Base-by-base conservation (phyloP, 2,797 vertebrate species). In the Okamejei kenojei region DNA sequence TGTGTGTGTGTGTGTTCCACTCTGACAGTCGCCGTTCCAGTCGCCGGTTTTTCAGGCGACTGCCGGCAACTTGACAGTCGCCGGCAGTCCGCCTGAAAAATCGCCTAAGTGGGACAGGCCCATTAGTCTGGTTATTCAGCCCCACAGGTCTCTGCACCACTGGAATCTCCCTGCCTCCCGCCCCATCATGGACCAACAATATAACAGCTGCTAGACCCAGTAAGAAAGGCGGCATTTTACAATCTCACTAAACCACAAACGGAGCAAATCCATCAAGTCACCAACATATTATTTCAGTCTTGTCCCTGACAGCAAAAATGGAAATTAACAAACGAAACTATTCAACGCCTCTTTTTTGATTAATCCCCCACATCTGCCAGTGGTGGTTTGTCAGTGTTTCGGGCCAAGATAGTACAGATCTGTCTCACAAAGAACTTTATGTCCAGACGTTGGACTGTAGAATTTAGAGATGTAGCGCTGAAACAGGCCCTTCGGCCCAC, bases 261-360 rank as follows among this genome's bases (percentile, higher is more conserved):
- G 61, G 82, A 63, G 61, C 82, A 86, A 86, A 86, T 63, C 82
- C 13, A 32, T 88, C 63, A 35, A 17, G 61, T n/a, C n/a, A 65
- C 61, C 17, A 88, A 65, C 61, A 32, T 88, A 88, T 68, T 88
- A n/a, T 45, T 88, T 88, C 61, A 9, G 65, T 88, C 84, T 65
- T 35, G 61, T 32, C 17, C 17, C 61, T 21, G n/a, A 15, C 35
- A 35, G 7, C n/a, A n/a, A 68, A 68, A 65, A 65, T 21, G n/a
- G n/a, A 88, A 88, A 88, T 65, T 88, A 13, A n/a, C 61, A 88
- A 65, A 35, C 82, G 54, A 38, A 58, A 58, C 10, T 61, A 35
- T 35, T 88, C 17, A 8, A 88, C n/a, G 21, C 23, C 11, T 29
- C 6, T 45, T 88, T 68, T n/a, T 21, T n/a, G 84, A 65, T 35